Evolutionary conservation across 53 echinoderm and acorn worm genomes (phyloP), one percentile per base, ranked within the genome.

Genomic region (Paelopatides confundens): DNA sequence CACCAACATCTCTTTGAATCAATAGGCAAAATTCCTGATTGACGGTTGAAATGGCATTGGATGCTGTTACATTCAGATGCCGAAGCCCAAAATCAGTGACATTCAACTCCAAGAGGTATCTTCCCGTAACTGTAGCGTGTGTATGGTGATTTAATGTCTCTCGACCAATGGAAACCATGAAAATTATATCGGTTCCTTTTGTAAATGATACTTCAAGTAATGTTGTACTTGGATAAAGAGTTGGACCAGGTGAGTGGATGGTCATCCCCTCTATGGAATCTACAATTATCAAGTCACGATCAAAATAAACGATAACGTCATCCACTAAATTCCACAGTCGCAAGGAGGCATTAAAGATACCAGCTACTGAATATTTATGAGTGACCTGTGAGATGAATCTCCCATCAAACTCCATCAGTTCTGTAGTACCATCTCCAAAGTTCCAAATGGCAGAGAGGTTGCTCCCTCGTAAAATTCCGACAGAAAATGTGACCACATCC

Each of bases 1-100:
- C 70, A 4, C 89, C 92, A 35, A 98, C 86, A 21, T 86, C 76
- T 17, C 82, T 90, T 67, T 91, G 94, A 23, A 95, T 89, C 13
- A 92, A 68, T n/a, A 92, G 49, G 35, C 54, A 66, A 2, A 91
- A 31, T 35, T 52, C 76, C 23, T 67, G 85, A 29, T 58, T 68
- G 34, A 52, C 86, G 3, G 85, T 66, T 9, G 98, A 98, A 31
- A 98, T 71, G 33, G 88, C 66, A 67, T 98, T 98, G 15, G 43
- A 90, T 33, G 94, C 95, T 13, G 88, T 69, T 14, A 98, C 78
- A 38, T 88, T 95, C 46, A 90, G 77, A 32, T 64, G 67, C 66
- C 92, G 86, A 14, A 87, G 31, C 52, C 95, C 95, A 15, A 85
- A n/a, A 12, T 35, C 31, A 34, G 88, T 21, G 28, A 92, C 21